A percentile compares a stretch with the other conserved stretches of the same genome.
These are phyloP conservation scores for Pristis pectinata DNA, from an alignment of 2,797 vertebrate genomes.

Conservation along the genomic window DNA sequence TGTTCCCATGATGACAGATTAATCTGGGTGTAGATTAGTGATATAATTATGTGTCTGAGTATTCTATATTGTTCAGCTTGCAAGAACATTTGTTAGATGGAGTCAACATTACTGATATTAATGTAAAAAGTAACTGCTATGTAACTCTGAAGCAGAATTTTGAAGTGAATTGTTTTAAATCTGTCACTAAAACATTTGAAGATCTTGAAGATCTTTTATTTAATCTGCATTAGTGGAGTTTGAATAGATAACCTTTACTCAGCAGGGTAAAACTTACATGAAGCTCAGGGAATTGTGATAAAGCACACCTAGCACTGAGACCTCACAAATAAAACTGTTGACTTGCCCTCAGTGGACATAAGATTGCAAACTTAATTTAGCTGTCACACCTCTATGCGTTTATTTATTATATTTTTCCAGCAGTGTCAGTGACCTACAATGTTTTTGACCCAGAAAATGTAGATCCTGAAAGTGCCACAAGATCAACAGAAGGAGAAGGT, in stretches of 20 bases:
- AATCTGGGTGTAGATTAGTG: background rate
- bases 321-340: background rate
- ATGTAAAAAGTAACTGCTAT: background rate
- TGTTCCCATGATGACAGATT: background rate
- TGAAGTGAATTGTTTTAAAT: background rate
- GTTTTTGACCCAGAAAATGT: constrained; percentile 11
- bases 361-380: constrained; percentile 13
- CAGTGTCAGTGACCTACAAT: background rate
- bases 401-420: constrained; percentile 21
- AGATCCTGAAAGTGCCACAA: background rate
- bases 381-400: constrained; percentile 32
- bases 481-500: background rate
- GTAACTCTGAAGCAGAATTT: background rate
- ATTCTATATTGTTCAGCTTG: background rate
- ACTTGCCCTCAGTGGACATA: background rate
- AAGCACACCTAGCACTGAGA: background rate
- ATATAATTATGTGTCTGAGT: background rate
- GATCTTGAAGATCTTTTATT: background rate
- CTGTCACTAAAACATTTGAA: background rate
- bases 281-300: background rate
- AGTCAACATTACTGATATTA: background rate
- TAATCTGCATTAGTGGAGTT: background rate
- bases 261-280: background rate
- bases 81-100: background rate
- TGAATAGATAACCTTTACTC: background rate